Base-by-base conservation (phyloP, 2,888 invertebrate genomes). In the Phalangium opilio region DNA sequence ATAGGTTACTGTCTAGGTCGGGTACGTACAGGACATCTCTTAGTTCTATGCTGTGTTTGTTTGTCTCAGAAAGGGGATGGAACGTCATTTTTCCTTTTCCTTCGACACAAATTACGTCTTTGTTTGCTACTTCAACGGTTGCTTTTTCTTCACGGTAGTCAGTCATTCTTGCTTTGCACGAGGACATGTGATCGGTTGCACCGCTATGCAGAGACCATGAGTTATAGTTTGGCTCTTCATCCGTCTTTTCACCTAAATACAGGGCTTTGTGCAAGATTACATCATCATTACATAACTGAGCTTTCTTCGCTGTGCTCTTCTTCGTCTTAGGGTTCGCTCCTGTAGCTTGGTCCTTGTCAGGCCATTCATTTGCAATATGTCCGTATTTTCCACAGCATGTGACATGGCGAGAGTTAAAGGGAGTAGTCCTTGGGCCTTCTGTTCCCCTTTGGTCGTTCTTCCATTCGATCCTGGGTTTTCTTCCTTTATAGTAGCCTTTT, bases 141-240 rank as follows among this genome's bases (percentile, higher is more conserved):
- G 43, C 38, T 11, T 20, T 39, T 11, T 43, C 17, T 2, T 32
- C 2, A 2, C 3, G 17, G 3, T 43, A 14, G 7, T 43, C 33
- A 4, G 18, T 8, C 8, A 40, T 34, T 12, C 44, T 48, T 14
- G 20, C 17, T 40, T 10, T 32, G 3, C 44, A 27, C 7, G 47
- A 48, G 1, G 44, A 41, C 48, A 48, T 48, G 35, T 44, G 48
- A n/a, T 48, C 44, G 7, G 48, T 48, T 2, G 48, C 48, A 10
- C 48, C 41, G 35, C 35, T 41, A 27, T 48, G 40, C 2, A 48
- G 4, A 39, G 40, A 34, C 48, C 48, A 48, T 27, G 8, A 4
- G 8, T 27, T 8, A 7, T 27, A 4, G 4, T 27, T 27, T 4
- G 8, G 27, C 5, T 27, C 8, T 27, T 27, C 8, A 4, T 8